phyloP scores from a whole-genome alignment of 2,888 invertebrate species.

The Acrobasis suavella region DNA sequence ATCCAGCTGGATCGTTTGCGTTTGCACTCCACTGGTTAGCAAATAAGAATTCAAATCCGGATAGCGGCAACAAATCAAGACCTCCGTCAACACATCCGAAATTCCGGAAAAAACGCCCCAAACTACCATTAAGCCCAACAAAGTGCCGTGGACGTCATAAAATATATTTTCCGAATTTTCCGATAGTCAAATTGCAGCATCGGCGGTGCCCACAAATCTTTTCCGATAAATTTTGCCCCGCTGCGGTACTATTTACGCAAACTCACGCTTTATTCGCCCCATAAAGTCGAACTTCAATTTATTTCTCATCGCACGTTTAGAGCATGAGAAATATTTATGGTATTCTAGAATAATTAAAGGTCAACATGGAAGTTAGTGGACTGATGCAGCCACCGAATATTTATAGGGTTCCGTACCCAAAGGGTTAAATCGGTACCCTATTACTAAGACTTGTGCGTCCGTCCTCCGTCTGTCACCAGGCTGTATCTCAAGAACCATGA shows the following conservation, averaged over 20 bases:
- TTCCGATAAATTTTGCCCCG: conserved; percentile 69
- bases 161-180: conserved; percentile 78
- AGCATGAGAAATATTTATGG: conserved; percentile 25
- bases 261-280: conserved; percentile 44
- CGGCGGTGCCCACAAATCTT: conserved; percentile 71
- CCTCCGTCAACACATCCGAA: conserved; percentile 43
- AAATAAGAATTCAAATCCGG: conserved; percentile 22
- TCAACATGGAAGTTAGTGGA: no score
- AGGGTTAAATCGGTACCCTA: no score
- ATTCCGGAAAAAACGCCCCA: conserved; percentile 46
- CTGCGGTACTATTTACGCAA: conserved; percentile 44
- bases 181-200: conserved; percentile 78
- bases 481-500: no score
- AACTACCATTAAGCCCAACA: conserved; percentile 63
- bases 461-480: no score
- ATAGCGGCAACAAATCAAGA: conserved; percentile 44
- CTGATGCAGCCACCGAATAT: no score
- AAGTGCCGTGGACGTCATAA: conserved; percentile 70
- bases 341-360: conserved; percentile 18
- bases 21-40: conserved; percentile 8
- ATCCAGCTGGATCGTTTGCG: not conserved
- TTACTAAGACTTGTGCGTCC: no score
- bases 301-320: conserved; percentile 23
- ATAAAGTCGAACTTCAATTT: conserved; percentile 34
- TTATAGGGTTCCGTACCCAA: no score